These are phyloP conservation scores for Nasonovia ribisnigri DNA, from an alignment of 2,888 invertebrate genomes.

Conservation along the genomic window DNA sequence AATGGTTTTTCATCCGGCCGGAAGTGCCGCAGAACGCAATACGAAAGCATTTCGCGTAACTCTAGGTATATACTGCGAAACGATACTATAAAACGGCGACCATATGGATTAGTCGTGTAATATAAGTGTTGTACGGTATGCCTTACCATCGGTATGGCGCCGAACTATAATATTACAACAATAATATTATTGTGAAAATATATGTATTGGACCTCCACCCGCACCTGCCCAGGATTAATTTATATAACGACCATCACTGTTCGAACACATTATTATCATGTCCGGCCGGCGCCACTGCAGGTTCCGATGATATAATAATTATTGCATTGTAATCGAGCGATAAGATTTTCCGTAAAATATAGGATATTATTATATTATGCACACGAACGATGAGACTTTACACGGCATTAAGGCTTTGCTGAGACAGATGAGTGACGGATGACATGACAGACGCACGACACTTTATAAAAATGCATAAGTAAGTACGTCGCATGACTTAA, in stretches of 20 bases:
- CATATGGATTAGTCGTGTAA: background rate
- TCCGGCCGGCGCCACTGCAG: background rate
- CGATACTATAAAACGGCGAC: background rate
- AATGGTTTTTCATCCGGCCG: slow-evolving; percentile 17
- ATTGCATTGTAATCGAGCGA: background rate
- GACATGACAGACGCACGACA: too few relatives aligned
- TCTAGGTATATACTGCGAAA: background rate
- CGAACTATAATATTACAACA: background rate
- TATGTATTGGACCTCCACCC: background rate
- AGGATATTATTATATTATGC: too few relatives aligned
- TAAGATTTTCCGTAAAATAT: too few relatives aligned
- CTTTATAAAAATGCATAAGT: too few relatives aligned
- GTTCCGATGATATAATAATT: background rate
- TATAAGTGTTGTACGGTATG: background rate
- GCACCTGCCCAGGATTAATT: background rate
- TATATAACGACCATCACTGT: background rate
- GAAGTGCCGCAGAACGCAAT: background rate
- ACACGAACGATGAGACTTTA: too few relatives aligned
- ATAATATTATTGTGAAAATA: background rate
- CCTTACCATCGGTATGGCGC: background rate
- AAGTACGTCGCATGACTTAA: too few relatives aligned
- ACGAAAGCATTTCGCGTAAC: background rate
- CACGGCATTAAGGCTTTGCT: too few relatives aligned
- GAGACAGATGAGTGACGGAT: too few relatives aligned
- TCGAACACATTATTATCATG: background rate